phyloP scores from a whole-genome alignment of 2,888 invertebrate species.

The Epistrophella euchroma region DNA sequence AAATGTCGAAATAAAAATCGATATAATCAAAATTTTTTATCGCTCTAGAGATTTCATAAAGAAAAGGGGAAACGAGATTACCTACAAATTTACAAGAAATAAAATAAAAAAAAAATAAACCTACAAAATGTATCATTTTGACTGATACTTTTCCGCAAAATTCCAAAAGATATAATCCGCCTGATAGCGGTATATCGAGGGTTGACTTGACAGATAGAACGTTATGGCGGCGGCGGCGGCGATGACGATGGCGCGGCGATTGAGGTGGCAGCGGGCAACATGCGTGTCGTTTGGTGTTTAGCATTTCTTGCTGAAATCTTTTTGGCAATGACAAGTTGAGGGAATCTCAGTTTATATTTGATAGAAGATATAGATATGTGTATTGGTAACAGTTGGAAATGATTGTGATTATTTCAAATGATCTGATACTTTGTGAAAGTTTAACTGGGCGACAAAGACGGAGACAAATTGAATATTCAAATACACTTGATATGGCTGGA shows the following conservation, averaged over 20 bases:
- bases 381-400: constrained; percentile 49
- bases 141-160: constrained; percentile 40
- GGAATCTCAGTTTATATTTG: constrained; percentile 53
- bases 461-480: constrained; percentile 47
- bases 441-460: background rate
- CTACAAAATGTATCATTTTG: constrained; percentile 6
- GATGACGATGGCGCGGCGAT: too few species aligned
- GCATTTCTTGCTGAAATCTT: constrained; percentile 13
- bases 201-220: constrained; percentile 46
- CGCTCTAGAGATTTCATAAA: background rate
- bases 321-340: constrained; percentile 52
- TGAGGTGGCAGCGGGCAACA: background rate
- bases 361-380: constrained; percentile 28
- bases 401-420: constrained; percentile 61
- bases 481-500: constrained; percentile 4
- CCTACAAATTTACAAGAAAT: constrained; percentile 14
- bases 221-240: background rate
- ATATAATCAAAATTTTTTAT: constrained; percentile 20
- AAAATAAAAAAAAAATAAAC: constrained; percentile 11
- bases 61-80: background rate
- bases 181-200: constrained; percentile 49
- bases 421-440: constrained; percentile 48
- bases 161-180: constrained; percentile 54
- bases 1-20: constrained; percentile 32
- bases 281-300: constrained; percentile 10